Evolutionary conservation across 2,888 invertebrate species (phyloP).

Genomic region (Melanargia galathea): DNA sequence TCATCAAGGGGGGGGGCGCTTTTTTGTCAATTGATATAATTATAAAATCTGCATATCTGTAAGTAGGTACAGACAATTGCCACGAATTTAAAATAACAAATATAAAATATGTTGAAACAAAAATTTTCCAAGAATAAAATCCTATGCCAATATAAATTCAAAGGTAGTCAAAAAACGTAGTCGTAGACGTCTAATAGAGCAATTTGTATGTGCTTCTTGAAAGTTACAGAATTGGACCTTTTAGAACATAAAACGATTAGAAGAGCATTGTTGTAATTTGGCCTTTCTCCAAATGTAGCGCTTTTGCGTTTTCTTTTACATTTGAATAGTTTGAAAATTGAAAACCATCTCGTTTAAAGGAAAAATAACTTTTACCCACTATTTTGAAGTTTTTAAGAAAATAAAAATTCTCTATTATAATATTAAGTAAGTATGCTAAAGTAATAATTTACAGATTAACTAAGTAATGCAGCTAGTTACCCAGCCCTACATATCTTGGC

Average conservation of each 20-base stretch:
- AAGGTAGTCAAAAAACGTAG: constrained; percentile 50
- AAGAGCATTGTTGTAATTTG: constrained; percentile 50
- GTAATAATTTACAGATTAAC: too few relatives aligned
- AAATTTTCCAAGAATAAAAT: constrained; percentile 39
- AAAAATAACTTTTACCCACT: too few relatives aligned
- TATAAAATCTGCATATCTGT: too few relatives aligned
- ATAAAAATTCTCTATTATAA: not conserved
- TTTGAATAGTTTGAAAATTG: constrained; percentile 18
- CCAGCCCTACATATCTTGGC: too few relatives aligned
- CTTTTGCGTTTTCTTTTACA: constrained; percentile 29
- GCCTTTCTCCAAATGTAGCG: constrained; percentile 33
- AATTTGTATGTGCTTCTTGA: constrained; percentile 67
- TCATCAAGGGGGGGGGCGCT: too few relatives aligned
- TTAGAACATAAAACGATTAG: constrained; percentile 53
- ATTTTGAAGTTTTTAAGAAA: too few relatives aligned
- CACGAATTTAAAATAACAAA: too few relatives aligned
- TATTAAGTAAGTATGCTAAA: too few relatives aligned
- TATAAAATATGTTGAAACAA: too few relatives aligned
- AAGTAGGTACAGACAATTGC: too few relatives aligned
- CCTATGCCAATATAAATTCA: constrained; percentile 8
- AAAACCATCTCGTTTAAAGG: not conserved
- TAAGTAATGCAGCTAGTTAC: too few relatives aligned
- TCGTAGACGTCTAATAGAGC: constrained; percentile 64
- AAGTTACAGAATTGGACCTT: constrained; percentile 55
- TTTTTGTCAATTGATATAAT: too few relatives aligned